Conservation (phyloP, 2,888 invertebrate genomes). For the Bellardia bayeri region DNA sequence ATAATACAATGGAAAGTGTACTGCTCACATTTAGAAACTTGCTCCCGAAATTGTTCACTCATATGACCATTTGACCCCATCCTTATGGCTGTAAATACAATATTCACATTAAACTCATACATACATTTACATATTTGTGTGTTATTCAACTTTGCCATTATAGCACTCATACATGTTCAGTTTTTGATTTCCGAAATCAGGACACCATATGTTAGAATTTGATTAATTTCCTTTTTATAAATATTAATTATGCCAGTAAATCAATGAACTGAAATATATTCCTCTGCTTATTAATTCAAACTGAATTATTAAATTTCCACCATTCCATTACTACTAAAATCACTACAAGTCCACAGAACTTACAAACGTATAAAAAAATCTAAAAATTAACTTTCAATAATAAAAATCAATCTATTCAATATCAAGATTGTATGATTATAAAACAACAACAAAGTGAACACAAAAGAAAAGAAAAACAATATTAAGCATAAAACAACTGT, state of each 20-base stretch:
- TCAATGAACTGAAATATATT: too few species aligned
- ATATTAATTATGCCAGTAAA: background rate
- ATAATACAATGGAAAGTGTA: too few species aligned
- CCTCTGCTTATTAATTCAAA: background rate
- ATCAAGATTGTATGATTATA: too few species aligned
- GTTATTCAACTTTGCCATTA: too few species aligned
- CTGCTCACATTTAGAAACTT: too few species aligned
- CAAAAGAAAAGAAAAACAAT: background rate
- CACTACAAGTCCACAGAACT: background rate
- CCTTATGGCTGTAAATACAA: too few species aligned
- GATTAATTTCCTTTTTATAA: background rate
- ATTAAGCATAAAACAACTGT: background rate
- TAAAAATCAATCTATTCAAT: constrained; percentile 14
- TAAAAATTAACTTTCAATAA: background rate
- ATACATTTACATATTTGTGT: too few species aligned
- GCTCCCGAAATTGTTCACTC: too few species aligned
- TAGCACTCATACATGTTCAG: too few species aligned
- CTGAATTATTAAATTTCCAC: background rate
- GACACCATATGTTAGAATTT: background rate
- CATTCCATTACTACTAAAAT: background rate
- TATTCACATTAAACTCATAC: too few species aligned
- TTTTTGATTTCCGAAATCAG: background rate
- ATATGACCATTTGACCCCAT: too few species aligned
- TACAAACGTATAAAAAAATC: too few species aligned
- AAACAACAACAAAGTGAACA: background rate